Conservation (phyloP, 2,888 invertebrate species). For the Harmothoe impar region DNA sequence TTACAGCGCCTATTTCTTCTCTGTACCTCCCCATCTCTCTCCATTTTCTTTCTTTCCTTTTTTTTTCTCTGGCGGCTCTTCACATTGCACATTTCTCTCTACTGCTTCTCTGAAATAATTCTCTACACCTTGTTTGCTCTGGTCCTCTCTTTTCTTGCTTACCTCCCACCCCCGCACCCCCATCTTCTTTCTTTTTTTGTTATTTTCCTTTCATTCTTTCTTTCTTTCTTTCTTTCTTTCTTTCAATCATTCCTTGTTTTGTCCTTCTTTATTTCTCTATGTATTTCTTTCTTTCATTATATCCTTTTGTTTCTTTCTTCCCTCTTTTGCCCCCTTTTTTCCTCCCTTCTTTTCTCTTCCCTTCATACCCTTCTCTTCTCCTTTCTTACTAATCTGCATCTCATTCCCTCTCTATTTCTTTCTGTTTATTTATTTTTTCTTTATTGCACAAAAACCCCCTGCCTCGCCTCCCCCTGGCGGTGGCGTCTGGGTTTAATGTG, state of each 20-base stretch:
- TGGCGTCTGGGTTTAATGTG: too few species aligned
- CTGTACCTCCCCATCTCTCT: too few species aligned
- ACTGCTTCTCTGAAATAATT: too few species aligned
- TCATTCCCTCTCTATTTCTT: not conserved
- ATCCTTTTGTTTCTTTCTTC: not conserved
- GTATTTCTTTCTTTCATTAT: not conserved
- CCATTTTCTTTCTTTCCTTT: too few species aligned
- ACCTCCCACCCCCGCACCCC: not conserved
- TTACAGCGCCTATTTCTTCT: too few species aligned
- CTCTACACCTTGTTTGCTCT: too few species aligned
- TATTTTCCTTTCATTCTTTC: not conserved
- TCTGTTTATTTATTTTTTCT: not conserved
- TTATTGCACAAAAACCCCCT: too few species aligned
- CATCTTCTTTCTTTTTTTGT: not conserved
- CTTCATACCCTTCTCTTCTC: not conserved
- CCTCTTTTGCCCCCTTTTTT: not conserved
- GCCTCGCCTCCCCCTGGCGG: not conserved
- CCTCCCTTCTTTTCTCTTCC: not conserved
- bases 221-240: not conserved
- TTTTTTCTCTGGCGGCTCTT: too few species aligned
- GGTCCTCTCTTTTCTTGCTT: too few species aligned
- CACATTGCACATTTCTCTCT: too few species aligned
- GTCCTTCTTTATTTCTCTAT: not conserved
- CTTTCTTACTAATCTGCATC: not conserved
- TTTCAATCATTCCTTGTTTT: too few species aligned